Conservation (phyloP, 2,888 invertebrate species). For the Tupiocoris notatus region DNA sequence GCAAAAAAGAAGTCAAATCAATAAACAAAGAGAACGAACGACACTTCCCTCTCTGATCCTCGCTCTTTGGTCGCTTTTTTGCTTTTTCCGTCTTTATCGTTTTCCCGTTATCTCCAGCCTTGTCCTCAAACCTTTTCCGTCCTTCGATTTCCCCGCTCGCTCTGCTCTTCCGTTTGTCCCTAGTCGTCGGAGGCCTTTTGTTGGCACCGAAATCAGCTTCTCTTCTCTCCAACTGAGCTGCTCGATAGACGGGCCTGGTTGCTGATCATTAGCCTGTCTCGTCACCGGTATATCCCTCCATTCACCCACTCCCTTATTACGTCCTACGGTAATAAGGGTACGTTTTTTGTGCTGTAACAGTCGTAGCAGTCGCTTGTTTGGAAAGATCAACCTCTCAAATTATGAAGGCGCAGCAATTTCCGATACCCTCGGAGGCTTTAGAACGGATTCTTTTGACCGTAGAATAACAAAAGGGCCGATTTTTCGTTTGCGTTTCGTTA, state of each 20-base stretch:
- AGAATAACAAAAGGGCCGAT: too few species aligned
- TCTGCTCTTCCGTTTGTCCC: neutral
- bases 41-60: neutral
- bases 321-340: neutral
- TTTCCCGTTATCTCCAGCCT: neutral
- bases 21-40: neutral
- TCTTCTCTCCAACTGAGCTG: neutral
- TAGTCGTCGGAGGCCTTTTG: neutral
- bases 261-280: neutral
- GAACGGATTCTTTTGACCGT: too few species aligned
- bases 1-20: neutral
- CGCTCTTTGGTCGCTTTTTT: neutral
- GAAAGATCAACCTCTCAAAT: neutral
- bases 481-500: too few species aligned
- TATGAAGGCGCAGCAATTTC: neutral
- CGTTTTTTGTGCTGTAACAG: too few species aligned
- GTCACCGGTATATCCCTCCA: neutral
- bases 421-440: too few species aligned
- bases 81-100: neutral
- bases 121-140: neutral
- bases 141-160: neutral
- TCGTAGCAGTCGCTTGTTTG: neutral
- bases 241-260: neutral
- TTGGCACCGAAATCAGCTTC: neutral
- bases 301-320: neutral